Evolutionary conservation across 2,113 vertebrate species (phyloP).

Genomic region (Smithornis capensis): DNA sequence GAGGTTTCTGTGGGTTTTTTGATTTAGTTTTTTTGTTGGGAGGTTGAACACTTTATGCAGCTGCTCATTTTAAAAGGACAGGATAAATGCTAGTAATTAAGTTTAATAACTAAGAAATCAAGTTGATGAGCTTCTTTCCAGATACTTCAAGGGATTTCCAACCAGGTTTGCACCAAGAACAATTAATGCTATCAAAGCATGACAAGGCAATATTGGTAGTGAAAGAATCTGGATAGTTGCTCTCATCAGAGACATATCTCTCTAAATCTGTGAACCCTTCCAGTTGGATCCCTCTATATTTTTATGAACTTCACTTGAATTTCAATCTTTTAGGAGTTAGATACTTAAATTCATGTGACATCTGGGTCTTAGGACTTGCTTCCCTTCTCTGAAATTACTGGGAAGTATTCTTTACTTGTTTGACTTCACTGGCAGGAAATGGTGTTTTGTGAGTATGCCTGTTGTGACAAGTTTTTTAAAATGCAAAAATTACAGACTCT

Average conservation of each 20-base stretch:
- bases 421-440: not conserved
- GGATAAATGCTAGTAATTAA: not conserved
- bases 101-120: not conserved
- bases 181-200: not conserved
- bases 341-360: not conserved
- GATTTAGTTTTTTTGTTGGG: not conserved
- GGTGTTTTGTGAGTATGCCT: not conserved
- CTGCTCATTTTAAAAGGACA: not conserved
- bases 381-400: not conserved
- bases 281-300: not conserved
- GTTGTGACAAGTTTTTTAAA: not conserved
- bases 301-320: not conserved
- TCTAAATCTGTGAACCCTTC: not conserved
- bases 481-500: not conserved
- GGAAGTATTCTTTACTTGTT: not conserved
- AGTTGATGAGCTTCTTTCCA: not conserved
- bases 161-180: not conserved
- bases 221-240: not conserved
- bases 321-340: not conserved
- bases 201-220: not conserved
- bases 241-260: not conserved
- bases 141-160: not conserved
- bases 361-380: not conserved
- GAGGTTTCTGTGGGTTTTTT: not conserved
- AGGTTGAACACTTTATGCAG: not conserved